These are phyloP conservation scores for Dasypogon diadema DNA, from an alignment of 2,888 invertebrate genomes.

Conservation along the genomic window DNA sequence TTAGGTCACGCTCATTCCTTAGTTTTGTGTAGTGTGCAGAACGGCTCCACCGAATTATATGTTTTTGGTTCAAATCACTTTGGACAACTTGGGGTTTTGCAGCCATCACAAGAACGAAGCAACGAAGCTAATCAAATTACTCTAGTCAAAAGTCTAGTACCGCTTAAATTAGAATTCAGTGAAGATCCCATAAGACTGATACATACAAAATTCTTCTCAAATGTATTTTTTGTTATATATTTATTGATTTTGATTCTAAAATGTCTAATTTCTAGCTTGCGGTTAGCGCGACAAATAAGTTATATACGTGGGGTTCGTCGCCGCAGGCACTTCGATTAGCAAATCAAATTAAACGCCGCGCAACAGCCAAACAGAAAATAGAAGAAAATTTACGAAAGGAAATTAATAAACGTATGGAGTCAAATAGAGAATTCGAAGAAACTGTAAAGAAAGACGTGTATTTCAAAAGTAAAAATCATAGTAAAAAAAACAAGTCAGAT, in stretches of 20 bases:
- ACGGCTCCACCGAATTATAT: constrained; percentile 71
- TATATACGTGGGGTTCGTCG: constrained; percentile 83
- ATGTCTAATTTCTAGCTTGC: constrained; percentile 72
- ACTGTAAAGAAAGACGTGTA: not conserved
- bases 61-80: constrained; percentile 87
- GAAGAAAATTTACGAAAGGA: constrained; percentile 69
- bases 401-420: constrained; percentile 61
- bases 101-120: not conserved
- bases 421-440: not conserved
- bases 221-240: too few species aligned
- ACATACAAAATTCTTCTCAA: constrained; percentile 80
- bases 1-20: constrained; percentile 68
- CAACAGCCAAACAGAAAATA: constrained; percentile 70
- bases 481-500: not conserved
- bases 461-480: not conserved
- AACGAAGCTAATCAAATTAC: constrained; percentile 11
- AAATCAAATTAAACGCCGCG: constrained; percentile 74
- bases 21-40: constrained; percentile 63
- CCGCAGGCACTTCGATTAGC: constrained; percentile 79
- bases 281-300: constrained; percentile 74
- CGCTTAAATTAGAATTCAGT: constrained; percentile 67
- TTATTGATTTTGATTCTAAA: not conserved
- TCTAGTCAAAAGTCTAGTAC: constrained; percentile 64
- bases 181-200: constrained; percentile 68
- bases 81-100: constrained; percentile 85